Evolutionary conservation across 2,888 invertebrate genomes (phyloP).

Genomic region (Cheilosia grossa): DNA sequence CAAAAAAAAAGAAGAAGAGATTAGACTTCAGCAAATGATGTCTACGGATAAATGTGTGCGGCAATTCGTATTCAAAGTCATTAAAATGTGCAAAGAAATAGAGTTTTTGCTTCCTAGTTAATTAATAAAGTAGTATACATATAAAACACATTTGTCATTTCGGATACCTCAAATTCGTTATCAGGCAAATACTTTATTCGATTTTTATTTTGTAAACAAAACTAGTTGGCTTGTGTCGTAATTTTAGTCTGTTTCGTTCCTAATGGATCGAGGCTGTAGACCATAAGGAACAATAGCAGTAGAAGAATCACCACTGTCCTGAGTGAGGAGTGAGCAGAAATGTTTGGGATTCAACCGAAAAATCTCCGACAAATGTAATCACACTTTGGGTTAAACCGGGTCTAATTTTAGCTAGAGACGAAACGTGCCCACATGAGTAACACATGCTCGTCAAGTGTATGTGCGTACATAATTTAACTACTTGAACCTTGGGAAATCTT

Average conservation of each 20-base stretch:
- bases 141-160: constrained; percentile 19
- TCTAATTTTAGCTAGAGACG: constrained; percentile 34
- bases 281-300: neutral
- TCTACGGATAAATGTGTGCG: neutral
- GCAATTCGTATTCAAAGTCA: constrained; percentile 13
- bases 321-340: too few species aligned
- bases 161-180: constrained; percentile 16
- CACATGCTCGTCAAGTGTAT: constrained; percentile 15
- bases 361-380: constrained; percentile 9
- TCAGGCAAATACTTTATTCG: constrained; percentile 8
- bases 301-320: too few species aligned
- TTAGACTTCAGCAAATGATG: neutral
- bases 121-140: constrained; percentile 12
- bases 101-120: constrained; percentile 31
- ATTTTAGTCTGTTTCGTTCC: constrained; percentile 11
- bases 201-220: neutral
- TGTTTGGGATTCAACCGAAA: constrained; percentile 9
- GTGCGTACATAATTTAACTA: constrained; percentile 37
- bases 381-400: constrained; percentile 15
- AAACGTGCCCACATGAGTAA: constrained; percentile 40
- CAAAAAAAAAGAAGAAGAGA: constrained; percentile 3
- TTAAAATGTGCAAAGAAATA: neutral
- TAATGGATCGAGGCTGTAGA: constrained; percentile 3
- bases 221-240: neutral
- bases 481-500: constrained; percentile 52